Conservation (phyloP, 2,888 invertebrate species). For the Deroplatys truncata region DNA sequence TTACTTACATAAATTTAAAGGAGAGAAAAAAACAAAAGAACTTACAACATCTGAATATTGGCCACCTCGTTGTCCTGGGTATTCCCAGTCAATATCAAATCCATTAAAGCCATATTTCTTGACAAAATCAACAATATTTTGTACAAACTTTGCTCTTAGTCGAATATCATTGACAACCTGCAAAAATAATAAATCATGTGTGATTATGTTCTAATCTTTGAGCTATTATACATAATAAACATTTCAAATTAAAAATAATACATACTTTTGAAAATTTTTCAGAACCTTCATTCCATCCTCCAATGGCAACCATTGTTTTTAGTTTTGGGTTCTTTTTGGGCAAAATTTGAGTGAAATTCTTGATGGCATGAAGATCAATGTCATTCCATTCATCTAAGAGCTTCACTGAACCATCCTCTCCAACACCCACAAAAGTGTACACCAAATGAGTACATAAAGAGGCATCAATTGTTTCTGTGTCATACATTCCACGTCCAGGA, state of each 20-base stretch:
- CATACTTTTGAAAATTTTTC: conserved; percentile 52
- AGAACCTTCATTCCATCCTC: conserved; percentile 61
- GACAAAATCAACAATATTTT: conserved; percentile 53
- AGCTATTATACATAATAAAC: neutral
- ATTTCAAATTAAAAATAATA: neutral
- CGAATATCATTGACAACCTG: conserved; percentile 43
- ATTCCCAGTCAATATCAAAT: conserved; percentile 71
- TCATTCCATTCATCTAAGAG: conserved; percentile 24
- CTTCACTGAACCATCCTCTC: conserved; percentile 43
- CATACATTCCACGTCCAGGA: conserved; percentile 58
- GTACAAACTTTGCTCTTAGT: conserved; percentile 46
- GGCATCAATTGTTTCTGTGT: conserved; percentile 62
- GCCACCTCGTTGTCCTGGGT: conserved; percentile 57
- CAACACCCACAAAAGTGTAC: conserved; percentile 68
- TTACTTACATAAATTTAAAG: neutral
- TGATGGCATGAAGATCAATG: conserved; percentile 41
- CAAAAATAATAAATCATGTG: neutral
- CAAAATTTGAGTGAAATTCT: conserved; percentile 47
- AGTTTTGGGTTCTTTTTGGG: conserved; percentile 44
- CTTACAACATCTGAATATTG: neutral
- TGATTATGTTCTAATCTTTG: neutral
- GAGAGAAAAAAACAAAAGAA: neutral
- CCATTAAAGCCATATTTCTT: conserved; percentile 61
- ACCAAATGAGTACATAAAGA: conserved; percentile 69
- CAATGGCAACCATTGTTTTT: conserved; percentile 60